A percentile compares a stretch with the other conserved stretches of the same genome.
These are phyloP conservation scores for Rhynchotus rufescens DNA, from an alignment of 2,797 vertebrate genomes.

Conservation along the genomic window DNA sequence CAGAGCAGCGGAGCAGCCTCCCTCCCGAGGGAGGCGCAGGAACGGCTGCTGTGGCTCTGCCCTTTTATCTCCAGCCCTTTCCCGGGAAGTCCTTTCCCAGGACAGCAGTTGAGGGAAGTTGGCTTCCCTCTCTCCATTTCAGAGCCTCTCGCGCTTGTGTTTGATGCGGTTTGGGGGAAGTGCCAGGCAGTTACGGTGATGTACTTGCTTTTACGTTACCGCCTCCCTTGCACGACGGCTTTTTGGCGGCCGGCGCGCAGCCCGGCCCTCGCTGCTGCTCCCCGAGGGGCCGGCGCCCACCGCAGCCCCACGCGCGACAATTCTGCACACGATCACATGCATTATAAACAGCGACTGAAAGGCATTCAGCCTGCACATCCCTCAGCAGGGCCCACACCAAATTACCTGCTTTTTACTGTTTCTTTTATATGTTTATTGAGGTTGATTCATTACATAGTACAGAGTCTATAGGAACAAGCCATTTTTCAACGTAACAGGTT, in stretches of 20 bases:
- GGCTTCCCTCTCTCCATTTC: not conserved
- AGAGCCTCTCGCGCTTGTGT: not conserved
- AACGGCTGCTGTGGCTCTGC: accelerated
- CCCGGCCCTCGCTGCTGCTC: not conserved
- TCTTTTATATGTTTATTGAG: slow-evolving; percentile 35
- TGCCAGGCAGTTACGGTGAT: not conserved
- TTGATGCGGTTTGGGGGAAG: not conserved
- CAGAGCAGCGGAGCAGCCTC: not conserved
- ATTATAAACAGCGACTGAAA: not conserved
- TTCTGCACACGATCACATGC: not conserved
- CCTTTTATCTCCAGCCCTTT: not conserved
- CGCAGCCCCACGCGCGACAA: not conserved
- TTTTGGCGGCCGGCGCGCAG: not conserved
- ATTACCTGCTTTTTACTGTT: not conserved
- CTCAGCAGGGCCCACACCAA: not conserved
- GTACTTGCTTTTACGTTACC: not conserved
- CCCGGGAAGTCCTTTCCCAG: not conserved
- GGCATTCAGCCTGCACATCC: not conserved
- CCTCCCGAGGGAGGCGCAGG: not conserved
- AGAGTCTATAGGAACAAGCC: slow-evolving; percentile 30
- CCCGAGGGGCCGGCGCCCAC: not conserved
- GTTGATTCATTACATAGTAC: slow-evolving; percentile 42
- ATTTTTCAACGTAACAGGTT: slow-evolving; percentile 59
- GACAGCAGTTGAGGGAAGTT: not conserved
- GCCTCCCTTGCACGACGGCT: not conserved